These are phyloP conservation scores for Siphamia tubifer DNA, from an alignment of 2,113 vertebrate species.

Conservation along the genomic window DNA sequence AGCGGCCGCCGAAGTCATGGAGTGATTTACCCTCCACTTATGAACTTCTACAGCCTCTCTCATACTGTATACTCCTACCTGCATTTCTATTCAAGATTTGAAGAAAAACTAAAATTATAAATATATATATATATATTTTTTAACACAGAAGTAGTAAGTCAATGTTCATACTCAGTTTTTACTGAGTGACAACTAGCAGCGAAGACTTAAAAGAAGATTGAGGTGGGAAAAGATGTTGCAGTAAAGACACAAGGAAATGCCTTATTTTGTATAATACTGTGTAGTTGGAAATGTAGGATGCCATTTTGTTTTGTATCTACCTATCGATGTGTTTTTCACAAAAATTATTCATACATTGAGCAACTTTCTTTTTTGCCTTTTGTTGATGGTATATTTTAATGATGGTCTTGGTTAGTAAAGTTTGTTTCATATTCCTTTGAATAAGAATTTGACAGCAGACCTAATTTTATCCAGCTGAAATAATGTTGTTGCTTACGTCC, in stretches of 20 bases:
- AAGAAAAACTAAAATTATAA: conserved; percentile 70
- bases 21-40: conserved; percentile 82
- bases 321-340: conserved; percentile 66
- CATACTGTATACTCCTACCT: conserved; percentile 69
- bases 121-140: conserved; percentile 77
- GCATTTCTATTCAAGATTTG: conserved; percentile 72
- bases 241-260: conserved; percentile 99
- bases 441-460: conserved; percentile 29
- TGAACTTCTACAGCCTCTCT: conserved; percentile 63
- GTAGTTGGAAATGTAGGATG: conserved; percentile 93
- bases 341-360: conserved; percentile 54
- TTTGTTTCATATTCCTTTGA: conserved; percentile 18
- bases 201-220: conserved; percentile 76
- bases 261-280: conserved; percentile 99
- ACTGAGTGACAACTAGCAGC: conserved; percentile 80
- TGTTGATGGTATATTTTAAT: conserved; percentile 41
- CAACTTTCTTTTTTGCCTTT: conserved; percentile 32
- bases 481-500: conserved; percentile 47
- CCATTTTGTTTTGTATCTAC: conserved; percentile 90
- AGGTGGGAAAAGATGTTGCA: conserved; percentile 83
- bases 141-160: conserved; percentile 66
- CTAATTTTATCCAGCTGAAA: conserved; percentile 52
- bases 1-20: conserved; percentile 95
- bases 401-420: conserved; percentile 35
- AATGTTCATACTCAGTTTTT: conserved; percentile 91